These are phyloP conservation scores for Gallinago undulata DNA, from an alignment of 2,113 vertebrate genomes.

Conservation along the genomic window DNA sequence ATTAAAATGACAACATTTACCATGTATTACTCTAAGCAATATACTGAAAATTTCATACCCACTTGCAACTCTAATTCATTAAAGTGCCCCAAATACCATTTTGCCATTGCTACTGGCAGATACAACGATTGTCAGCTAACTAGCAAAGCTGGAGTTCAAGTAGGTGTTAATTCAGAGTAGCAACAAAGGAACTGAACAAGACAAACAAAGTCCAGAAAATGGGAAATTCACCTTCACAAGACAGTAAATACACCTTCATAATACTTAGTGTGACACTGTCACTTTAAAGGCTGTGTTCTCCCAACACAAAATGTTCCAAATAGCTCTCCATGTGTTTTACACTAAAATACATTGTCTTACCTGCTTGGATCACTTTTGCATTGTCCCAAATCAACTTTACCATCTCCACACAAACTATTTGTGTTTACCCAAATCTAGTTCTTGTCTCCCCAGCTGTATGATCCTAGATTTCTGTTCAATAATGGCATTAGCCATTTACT, in stretches of 20 bases:
- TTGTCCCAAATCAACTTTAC: not conserved
- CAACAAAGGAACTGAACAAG: not conserved
- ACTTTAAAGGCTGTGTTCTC: not conserved
- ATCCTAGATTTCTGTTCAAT: not conserved
- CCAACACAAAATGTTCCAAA: not conserved
- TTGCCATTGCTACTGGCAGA: not conserved
- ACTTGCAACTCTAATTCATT: not conserved
- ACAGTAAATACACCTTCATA: not conserved
- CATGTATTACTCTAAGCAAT: not conserved
- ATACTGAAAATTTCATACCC: not conserved
- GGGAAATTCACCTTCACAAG: not conserved
- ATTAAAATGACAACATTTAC: constrained; percentile 20
- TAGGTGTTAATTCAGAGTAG: not conserved
- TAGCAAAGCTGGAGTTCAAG: not conserved
- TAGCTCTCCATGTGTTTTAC: not conserved
- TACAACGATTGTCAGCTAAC: not conserved
- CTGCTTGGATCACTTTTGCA: not conserved
- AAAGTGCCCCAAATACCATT: not conserved
- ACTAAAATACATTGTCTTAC: not conserved
- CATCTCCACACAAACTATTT: not conserved
- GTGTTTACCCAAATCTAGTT: not conserved
- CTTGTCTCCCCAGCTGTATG: not conserved
- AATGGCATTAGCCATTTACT: not conserved
- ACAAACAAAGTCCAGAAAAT: not conserved
- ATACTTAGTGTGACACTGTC: not conserved